Conservation (phyloP, 2,797 vertebrate species). For the Meriones psammophilus region DNA sequence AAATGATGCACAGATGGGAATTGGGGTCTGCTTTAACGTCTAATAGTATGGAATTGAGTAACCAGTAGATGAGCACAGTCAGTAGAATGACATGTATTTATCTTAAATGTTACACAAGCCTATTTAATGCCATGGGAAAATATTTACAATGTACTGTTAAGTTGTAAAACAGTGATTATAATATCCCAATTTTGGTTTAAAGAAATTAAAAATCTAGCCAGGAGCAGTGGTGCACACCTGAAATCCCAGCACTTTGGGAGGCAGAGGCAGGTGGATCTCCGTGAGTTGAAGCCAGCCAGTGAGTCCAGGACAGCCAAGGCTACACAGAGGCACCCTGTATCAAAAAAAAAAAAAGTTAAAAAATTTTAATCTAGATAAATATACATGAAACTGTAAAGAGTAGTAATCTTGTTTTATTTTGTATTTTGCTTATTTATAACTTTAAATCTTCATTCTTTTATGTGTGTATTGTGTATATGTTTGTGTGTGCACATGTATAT, state of each 20-base stretch:
- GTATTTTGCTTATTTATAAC: slow-evolving; percentile 13
- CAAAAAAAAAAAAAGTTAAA: background rate
- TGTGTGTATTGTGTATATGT: background rate
- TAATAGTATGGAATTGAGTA: background rate
- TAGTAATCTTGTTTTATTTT: slow-evolving; percentile 44
- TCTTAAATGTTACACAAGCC: slow-evolving; percentile 58
- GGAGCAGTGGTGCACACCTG: too few relatives aligned
- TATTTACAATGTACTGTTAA: slow-evolving; percentile 43
- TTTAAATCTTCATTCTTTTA: slow-evolving; percentile 42
- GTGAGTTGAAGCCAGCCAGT: too few relatives aligned
- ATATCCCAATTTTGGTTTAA: slow-evolving; percentile 56
- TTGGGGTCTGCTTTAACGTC: slow-evolving; percentile 30
- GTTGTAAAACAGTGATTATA: slow-evolving; percentile 59
- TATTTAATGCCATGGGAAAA: slow-evolving; percentile 38
- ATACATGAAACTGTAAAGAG: slow-evolving; percentile 31
- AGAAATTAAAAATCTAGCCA: background rate
- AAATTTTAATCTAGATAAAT: background rate
- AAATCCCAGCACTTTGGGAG: too few relatives aligned
- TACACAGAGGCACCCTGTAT: too few relatives aligned
- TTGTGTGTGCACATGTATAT: background rate
- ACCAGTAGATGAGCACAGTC: background rate
- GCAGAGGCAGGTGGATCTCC: too few relatives aligned
- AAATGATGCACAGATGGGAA: slow-evolving; percentile 50
- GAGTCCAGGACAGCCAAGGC: too few relatives aligned
- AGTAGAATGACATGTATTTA: slow-evolving; percentile 23